Evolutionary conservation across 2,113 vertebrate species (phyloP).

Genomic region (Turnix velox): DNA sequence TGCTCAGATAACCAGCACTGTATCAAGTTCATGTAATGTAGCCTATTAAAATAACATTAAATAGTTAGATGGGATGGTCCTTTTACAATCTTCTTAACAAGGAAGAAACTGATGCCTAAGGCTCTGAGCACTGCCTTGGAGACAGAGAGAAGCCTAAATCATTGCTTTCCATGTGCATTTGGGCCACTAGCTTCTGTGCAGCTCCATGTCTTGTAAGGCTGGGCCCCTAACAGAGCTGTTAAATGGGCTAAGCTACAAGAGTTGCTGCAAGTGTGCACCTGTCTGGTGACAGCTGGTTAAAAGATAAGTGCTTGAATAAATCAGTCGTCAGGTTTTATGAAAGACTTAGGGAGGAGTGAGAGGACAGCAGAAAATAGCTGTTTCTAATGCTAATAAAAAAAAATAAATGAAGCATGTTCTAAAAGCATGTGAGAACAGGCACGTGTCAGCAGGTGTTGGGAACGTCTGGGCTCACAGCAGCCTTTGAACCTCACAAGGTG

Average conservation of each 20-base stretch:
- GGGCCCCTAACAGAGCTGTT: constrained; percentile 32
- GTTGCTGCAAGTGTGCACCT: constrained; percentile 41
- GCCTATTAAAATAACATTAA: constrained; percentile 32
- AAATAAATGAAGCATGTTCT: constrained; percentile 37
- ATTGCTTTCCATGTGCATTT: not conserved
- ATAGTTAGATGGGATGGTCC: constrained; percentile 4
- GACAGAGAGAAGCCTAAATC: not conserved
- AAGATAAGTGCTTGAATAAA: constrained; percentile 59
- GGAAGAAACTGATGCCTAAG: constrained; percentile 4
- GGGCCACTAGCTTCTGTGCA: not conserved
- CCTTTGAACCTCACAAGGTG: not conserved
- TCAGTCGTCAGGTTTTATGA: constrained; percentile 67
- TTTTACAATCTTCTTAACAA: constrained; percentile 3
- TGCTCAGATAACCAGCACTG: not conserved
- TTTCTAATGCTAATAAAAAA: constrained; percentile 43
- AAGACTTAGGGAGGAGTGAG: constrained; percentile 55
- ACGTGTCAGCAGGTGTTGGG: constrained; percentile 29
- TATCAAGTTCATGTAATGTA: not conserved
- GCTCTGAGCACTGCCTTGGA: not conserved
- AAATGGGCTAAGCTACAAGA: not conserved
- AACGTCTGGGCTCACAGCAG: not conserved
- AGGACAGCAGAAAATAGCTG: constrained; percentile 38
- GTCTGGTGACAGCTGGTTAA: constrained; percentile 39
- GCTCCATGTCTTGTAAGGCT: not conserved
- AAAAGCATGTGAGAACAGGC: constrained; percentile 25